Base-by-base conservation (phyloP, 2,797 vertebrate species). In the Danio jaintianensis region DNA sequence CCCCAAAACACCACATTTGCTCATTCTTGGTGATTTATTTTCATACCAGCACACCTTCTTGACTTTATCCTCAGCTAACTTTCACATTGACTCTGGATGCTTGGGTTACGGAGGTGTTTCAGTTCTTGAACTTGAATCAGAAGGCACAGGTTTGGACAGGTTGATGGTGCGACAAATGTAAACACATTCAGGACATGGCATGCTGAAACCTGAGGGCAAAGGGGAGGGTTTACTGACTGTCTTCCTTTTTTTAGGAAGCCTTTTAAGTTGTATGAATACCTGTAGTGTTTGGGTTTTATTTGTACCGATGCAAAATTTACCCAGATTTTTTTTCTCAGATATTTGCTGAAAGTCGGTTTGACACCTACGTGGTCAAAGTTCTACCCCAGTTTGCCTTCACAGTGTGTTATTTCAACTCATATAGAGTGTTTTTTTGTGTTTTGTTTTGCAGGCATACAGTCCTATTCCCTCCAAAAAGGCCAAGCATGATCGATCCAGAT, bases 401-500 rank as follows among this genome's bases (percentile, higher is more conserved):
- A 20, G 58, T 53, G 45, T 71, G 18, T 50, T 72, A 40, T 82
- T 55, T 38, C 52, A 29, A 67, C 56, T 75, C 13, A 55, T 38
- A 16, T 38, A 16, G 50, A 71, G 6, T 56, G 6, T 22, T 16
- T 58, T 72, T 86, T 56, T 55, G 10, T 62, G 42, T 66, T 47
- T 5, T 84, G 36, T 58, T 89, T 87, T 59, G 13, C 91, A 99
- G 98, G 94, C 95, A 70, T 94, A 95, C 58, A 98, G 98, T 86
- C 95, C 96, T 9, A 91, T 95, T 47, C 92, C 93, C 83, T 91
- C 93, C 89, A 95, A 98, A 92, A 96, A 95, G 88, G 90, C 93
- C 84, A 98, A 96, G 93, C 89, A 91, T 58, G 96, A 99, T 70
- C 95, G 96, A 75, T 86, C 95, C 59, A 95, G 95, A 75, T 94